Evolutionary conservation across 2,888 invertebrate genomes (phyloP).

Genomic region (Pristionchus mayeri): DNA sequence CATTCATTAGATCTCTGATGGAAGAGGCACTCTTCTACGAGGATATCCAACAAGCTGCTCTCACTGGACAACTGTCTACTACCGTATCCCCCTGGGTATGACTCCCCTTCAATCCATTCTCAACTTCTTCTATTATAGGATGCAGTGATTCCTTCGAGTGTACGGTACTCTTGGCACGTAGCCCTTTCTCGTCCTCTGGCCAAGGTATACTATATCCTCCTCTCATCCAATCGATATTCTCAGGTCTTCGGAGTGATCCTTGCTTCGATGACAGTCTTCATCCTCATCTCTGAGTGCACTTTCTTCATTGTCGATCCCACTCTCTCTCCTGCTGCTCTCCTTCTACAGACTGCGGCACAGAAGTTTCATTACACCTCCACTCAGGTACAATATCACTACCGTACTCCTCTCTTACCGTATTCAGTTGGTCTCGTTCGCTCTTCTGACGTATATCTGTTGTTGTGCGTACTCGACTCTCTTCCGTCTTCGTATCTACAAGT

Average conservation of each 20-base stretch:
- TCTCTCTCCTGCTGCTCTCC: constrained; percentile 94
- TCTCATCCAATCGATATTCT: constrained; percentile 42
- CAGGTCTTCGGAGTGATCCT: constrained; percentile 82
- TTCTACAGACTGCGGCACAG: constrained; percentile 87
- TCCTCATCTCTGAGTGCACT: constrained; percentile 99
- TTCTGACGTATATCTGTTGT: constrained; percentile 94
- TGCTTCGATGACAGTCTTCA: constrained; percentile 87
- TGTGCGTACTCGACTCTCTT: constrained; percentile 98
- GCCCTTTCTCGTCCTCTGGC: constrained; percentile 79
- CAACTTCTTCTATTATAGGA: not conserved
- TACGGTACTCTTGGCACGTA: constrained; percentile 64
- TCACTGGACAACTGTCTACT: constrained; percentile 40
- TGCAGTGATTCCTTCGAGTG: constrained; percentile 26
- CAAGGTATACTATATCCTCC: constrained; percentile 47
- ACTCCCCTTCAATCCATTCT: not conserved
- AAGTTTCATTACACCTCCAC: constrained; percentile 93
- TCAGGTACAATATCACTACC: constrained; percentile 82
- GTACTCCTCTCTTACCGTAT: too few species aligned
- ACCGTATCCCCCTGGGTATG: constrained; percentile 8
- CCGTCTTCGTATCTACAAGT: constrained; percentile 93
- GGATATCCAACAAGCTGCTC: constrained; percentile 60
- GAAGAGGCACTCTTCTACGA: constrained; percentile 63
- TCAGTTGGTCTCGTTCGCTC: constrained; percentile 89
- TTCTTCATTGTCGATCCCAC: constrained; percentile 94
- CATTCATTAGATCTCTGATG: constrained; percentile 57